Conservation (phyloP, 1,140 invertebrate species). For the Akabosia matsudoensis region DNA sequence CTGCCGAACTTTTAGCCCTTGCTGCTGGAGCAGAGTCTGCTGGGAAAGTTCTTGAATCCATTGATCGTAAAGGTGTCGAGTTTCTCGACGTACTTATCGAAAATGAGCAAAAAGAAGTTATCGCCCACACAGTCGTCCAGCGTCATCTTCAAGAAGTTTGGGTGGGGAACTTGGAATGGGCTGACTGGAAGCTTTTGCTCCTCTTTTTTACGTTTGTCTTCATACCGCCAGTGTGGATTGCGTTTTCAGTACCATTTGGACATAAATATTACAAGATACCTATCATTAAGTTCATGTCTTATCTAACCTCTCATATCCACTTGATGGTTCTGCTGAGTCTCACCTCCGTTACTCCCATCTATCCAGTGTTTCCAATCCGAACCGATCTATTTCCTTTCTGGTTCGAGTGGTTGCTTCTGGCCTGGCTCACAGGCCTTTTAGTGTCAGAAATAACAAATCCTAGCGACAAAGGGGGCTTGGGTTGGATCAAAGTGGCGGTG, state of each 20-base stretch:
- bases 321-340: conserved; percentile 88
- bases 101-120: conserved; percentile 96
- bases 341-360: conserved; percentile 85
- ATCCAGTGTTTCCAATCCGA: conserved; percentile 68
- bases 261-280: conserved; percentile 92
- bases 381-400: conserved; percentile 60
- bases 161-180: conserved; percentile 93
- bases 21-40: conserved; percentile 91
- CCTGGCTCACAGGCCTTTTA: conserved; percentile 92
- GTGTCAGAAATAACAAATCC: conserved; percentile 96
- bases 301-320: conserved; percentile 96
- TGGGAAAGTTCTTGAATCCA: conserved; percentile 82
- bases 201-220: conserved; percentile 87
- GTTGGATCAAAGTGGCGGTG: conserved; percentile 87
- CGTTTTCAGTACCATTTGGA: conserved; percentile 90
- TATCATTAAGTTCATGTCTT: conserved; percentile 99
- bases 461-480: conserved; percentile 88
- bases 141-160: conserved; percentile 91
- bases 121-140: conserved; percentile 83
- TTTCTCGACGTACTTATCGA: conserved; percentile 97
- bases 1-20: conserved; percentile 88
- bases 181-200: conserved; percentile 87
- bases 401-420: conserved; percentile 94
- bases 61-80: conserved; percentile 84
- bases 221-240: conserved; percentile 92